Evolutionary conservation across 1,140 invertebrate species (phyloP).

Genomic region (Colletes gigas): DNA sequence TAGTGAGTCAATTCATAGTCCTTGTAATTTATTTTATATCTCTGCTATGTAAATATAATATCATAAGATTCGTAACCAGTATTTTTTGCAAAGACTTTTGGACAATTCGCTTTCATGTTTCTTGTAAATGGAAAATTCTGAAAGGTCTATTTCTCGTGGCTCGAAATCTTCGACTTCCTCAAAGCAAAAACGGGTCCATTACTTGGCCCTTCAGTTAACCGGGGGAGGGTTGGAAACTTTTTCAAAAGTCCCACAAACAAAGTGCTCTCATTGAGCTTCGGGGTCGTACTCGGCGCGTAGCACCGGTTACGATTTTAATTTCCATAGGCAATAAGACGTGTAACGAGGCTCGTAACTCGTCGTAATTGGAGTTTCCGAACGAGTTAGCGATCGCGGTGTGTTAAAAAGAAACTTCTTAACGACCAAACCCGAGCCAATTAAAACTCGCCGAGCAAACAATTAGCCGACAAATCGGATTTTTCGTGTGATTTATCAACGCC

Average conservation of each 20-base stretch:
- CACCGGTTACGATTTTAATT: slow-evolving; percentile 9
- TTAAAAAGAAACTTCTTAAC: slow-evolving; percentile 20
- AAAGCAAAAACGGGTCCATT: not conserved
- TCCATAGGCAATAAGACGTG: slow-evolving; percentile 25
- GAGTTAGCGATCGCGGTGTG: not conserved
- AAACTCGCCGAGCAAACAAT: not conserved
- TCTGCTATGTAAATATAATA: no score
- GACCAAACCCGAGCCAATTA: slow-evolving; percentile 24
- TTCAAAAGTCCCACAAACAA: not conserved
- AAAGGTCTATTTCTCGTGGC: not conserved
- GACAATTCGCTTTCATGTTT: no score
- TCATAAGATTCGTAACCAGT: no score
- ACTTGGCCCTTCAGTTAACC: not conserved
- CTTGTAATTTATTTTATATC: no score
- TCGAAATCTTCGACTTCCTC: not conserved
- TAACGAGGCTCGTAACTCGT: slow-evolving; percentile 10
- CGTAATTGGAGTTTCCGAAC: slow-evolving; percentile 9
- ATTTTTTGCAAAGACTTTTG: no score
- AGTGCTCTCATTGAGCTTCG: not conserved
- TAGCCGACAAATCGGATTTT: not conserved
- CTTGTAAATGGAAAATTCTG: not conserved
- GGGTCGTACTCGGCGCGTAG: not conserved
- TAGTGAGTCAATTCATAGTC: no score
- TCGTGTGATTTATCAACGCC: slow-evolving; percentile 7
- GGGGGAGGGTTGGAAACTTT: not conserved